Evolutionary conservation across 2,113 vertebrate species (phyloP), one percentile per base, ranked within the genome.

Genomic region (Oncorhynchus clarkii): DNA sequence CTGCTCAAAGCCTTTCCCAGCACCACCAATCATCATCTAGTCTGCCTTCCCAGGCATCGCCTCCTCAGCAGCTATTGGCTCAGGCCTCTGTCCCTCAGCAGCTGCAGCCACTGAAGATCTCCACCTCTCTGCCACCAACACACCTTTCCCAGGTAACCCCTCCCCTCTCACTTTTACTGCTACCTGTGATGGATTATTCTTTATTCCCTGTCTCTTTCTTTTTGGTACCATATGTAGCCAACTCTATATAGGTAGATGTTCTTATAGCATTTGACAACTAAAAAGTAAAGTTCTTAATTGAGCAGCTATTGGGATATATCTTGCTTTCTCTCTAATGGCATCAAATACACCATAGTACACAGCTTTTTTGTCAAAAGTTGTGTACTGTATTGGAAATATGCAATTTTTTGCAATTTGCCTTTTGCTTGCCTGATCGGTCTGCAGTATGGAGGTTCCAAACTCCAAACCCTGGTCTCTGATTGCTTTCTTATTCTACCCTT

Each of bases 141-240:
- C 94, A 92, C 39, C 71, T 90, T 60, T 60, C 94, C 1, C 95
- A 96, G 96, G 96, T 98, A 95, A 80, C 13, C 20, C 2, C n/a
- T n/a, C 20, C 48, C 8, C 1, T 45, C 9, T 45, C 39, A 45
- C 39, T 12, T 45, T 45, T 45, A 51, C 26, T 39, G 9, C 27
- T n/a, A 49, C 12, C 49, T 9, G 12, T 31, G 39, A 45, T 16
- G 27, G 9, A 66, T 3, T 18, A 14, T 11, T 9, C 26, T 62
- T 20, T 51, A 60, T 22, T 54, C 51, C 51, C 5, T 4, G 16
- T 14, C 16, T 14, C 16, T 54, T 54, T 54, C 5, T 18, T 16
- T 18, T 4, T 54, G 39, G 39, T 45, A 3, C 39, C 39, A 45
- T 11, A 45, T 45, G 39, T 54, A 18, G 51, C 12, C 16, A 54